phyloP scores from a whole-genome alignment of 2,113 vertebrate genomes.

The Malurus alboscapulatus region DNA sequence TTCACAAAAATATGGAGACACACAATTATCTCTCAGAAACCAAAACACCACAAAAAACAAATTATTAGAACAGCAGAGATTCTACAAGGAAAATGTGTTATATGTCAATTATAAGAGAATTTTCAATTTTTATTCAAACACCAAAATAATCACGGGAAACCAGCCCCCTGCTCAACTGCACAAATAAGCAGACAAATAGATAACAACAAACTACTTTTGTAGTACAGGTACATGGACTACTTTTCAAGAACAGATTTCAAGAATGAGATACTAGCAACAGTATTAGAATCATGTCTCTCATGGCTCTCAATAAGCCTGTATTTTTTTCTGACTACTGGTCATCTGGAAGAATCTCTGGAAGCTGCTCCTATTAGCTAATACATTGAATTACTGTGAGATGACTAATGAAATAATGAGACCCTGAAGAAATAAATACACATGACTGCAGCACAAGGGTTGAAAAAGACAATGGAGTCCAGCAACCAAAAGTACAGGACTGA shows the following conservation, averaged over 20 bases:
- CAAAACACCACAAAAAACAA: background rate
- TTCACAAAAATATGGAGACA: background rate
- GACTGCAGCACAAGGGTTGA: background rate
- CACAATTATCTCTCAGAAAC: background rate
- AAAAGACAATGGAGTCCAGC: background rate
- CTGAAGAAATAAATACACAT: background rate
- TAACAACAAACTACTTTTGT: background rate
- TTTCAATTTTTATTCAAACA: background rate
- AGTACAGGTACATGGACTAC: background rate
- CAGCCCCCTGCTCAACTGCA: background rate
- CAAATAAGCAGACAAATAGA: background rate
- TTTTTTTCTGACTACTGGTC: background rate
- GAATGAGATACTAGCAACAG: background rate
- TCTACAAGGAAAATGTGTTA: background rate
- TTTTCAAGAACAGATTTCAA: background rate
- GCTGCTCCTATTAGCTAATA: background rate
- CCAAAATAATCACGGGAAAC: background rate
- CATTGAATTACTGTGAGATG: background rate
- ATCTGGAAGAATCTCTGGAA: background rate
- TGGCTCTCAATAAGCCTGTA: background rate
- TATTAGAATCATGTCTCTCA: background rate
- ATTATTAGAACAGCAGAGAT: background rate
- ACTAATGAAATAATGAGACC: background rate
- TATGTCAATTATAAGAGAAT: background rate
- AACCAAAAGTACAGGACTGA: background rate